Percentiles rank a stretch among this genome's conserved stretches.
phyloP scores from a whole-genome alignment of 2,797 vertebrate genomes.

The Adelosebastes latens region DNA sequence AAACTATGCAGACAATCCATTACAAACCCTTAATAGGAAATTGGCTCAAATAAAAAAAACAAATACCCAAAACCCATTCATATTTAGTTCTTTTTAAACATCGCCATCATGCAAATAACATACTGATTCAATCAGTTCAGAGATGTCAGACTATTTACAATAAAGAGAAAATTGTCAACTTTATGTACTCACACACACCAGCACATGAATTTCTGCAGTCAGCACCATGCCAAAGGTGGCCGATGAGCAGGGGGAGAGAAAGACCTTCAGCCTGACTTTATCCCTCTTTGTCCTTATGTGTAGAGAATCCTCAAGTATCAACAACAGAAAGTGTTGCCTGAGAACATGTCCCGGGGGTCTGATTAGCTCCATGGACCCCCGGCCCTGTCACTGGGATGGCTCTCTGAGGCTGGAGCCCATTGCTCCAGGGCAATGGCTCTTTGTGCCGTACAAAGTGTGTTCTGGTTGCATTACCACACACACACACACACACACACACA shows the following conservation, averaged over 20 bases:
- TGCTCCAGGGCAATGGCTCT: conserved; percentile 52
- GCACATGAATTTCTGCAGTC: conserved; percentile 30
- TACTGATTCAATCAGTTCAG: neutral
- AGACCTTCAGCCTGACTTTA: conserved; percentile 64
- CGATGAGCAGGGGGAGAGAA: conserved; percentile 20
- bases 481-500: conserved; percentile 16
- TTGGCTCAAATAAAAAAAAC: too few species aligned
- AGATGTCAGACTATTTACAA: neutral
- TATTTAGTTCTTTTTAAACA: too few species aligned
- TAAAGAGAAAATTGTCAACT: conserved; percentile 1
- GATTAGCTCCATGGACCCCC: conserved; percentile 73
- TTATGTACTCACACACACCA: neutral
- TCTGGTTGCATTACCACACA: conserved; percentile 7
- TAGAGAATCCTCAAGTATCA: conserved; percentile 63
- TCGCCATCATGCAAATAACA: neutral
- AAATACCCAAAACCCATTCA: too few species aligned
- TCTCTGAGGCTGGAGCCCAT: conserved; percentile 51
- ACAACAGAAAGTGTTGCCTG: conserved; percentile 65
- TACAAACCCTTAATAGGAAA: too few species aligned
- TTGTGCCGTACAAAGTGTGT: conserved; percentile 38
- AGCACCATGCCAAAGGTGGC: conserved; percentile 29
- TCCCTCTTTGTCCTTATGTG: conserved; percentile 58
- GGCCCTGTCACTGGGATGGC: conserved; percentile 50
- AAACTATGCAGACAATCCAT: neutral
- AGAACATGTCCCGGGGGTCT: conserved; percentile 72